These are phyloP conservation scores for Sinocyclocheilus grahami DNA, from an alignment of 2,113 vertebrate species.

Conservation along the genomic window DNA sequence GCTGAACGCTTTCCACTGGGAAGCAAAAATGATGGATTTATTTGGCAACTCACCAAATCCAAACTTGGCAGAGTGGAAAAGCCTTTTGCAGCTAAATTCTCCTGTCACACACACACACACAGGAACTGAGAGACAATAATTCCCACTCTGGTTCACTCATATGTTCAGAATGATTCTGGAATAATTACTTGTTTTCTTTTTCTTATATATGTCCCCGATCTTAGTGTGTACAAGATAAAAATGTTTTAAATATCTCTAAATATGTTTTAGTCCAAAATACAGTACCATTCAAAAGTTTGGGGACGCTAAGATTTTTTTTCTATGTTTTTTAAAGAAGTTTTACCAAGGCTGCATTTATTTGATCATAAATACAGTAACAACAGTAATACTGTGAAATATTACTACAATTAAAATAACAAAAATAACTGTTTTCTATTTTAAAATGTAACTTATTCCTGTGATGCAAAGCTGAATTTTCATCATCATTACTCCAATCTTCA, in stretches of 20 bases:
- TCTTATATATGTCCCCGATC: not conserved
- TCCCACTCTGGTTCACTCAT: not conserved
- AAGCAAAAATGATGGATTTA: not conserved
- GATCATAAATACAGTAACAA: not conserved
- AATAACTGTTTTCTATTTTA: not conserved
- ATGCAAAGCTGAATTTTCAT: too few species aligned
- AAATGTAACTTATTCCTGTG: too few species aligned
- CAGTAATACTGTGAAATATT: not conserved
- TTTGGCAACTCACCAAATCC: not conserved
- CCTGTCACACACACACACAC: not conserved
- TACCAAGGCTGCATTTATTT: too few species aligned
- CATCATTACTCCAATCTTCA: too few species aligned
- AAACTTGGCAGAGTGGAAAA: constrained; percentile 52
- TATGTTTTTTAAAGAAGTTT: too few species aligned
- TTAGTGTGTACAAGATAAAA: not conserved
- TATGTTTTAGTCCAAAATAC: not conserved
- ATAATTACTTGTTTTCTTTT: not conserved
- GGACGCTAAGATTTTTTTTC: too few species aligned
- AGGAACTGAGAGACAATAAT: not conserved
- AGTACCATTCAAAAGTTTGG: not conserved
- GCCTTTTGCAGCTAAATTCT: constrained; percentile 13
- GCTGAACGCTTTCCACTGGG: not conserved
- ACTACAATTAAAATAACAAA: not conserved
- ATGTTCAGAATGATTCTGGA: constrained; percentile 12
- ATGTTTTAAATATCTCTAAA: not conserved